Evolutionary conservation across 2,113 vertebrate species (phyloP).

Genomic region (human): DNA sequence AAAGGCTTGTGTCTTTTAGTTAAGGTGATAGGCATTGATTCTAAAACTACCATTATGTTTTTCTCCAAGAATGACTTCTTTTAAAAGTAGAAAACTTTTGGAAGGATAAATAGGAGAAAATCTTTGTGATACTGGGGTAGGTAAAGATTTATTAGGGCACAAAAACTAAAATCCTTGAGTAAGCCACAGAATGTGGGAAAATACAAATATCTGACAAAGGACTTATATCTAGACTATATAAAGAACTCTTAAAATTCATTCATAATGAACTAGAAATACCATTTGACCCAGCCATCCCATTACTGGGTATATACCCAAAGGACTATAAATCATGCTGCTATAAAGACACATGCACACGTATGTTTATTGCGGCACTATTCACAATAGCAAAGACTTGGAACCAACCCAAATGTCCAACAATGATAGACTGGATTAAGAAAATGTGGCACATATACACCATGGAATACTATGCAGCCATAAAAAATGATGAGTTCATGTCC

Average conservation of each 20-base stretch:
- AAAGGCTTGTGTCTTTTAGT: neutral
- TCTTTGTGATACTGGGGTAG: neutral
- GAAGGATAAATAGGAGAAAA: neutral
- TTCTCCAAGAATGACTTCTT: neutral
- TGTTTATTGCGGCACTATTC: too few species aligned
- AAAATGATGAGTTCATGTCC: too few species aligned
- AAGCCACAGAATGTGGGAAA: neutral
- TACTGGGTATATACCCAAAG: too few species aligned
- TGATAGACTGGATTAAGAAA: too few species aligned
- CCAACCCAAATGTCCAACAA: too few species aligned
- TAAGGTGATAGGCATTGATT: neutral
- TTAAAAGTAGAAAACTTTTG: conserved; percentile 6
- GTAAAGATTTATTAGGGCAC: neutral
- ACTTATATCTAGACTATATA: neutral
- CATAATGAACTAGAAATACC: neutral
- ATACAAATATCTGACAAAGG: neutral
- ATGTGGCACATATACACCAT: too few species aligned
- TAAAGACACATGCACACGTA: too few species aligned
- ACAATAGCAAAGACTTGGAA: too few species aligned
- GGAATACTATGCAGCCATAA: too few species aligned
- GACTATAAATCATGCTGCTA: too few species aligned
- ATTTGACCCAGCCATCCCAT: too few species aligned
- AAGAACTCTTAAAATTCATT: neutral
- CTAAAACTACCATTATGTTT: neutral
- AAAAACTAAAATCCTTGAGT: neutral